These are phyloP conservation scores for Druceiella hillmani DNA, from an alignment of 2,888 invertebrate genomes.

Conservation along the genomic window DNA sequence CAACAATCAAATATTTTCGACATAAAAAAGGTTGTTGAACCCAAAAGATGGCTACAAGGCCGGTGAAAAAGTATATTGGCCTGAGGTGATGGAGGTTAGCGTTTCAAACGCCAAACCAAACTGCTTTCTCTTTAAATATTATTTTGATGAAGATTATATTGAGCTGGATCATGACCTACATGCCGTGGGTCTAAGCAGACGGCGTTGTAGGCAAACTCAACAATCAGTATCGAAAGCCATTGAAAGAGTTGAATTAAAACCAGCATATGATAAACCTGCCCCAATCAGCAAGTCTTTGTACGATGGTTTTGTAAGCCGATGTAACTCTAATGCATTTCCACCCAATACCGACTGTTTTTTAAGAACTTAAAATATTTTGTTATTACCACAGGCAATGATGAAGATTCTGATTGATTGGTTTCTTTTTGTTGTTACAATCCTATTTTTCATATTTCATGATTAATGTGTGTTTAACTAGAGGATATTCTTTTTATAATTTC, in stretches of 20 bases:
- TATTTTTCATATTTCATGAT: too few relatives aligned
- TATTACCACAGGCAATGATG: too few relatives aligned
- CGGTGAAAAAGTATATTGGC: too few relatives aligned
- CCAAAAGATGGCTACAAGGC: too few relatives aligned
- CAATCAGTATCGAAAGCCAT: too few relatives aligned
- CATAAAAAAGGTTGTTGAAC: conserved; percentile 8
- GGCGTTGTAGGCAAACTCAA: too few relatives aligned
- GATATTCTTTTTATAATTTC: too few relatives aligned
- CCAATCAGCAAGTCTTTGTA: not conserved
- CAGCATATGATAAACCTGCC: not conserved
- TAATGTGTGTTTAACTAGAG: too few relatives aligned
- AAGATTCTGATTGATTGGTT: too few relatives aligned
- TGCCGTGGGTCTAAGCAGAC: not conserved
- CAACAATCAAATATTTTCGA: conserved; percentile 9
- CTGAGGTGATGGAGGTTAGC: not conserved
- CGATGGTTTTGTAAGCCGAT: not conserved
- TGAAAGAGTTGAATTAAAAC: not conserved
- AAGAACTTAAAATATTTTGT: not conserved
- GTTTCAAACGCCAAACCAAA: not conserved
- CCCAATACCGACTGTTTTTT: not conserved
- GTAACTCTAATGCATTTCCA: not conserved
- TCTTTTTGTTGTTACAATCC: too few relatives aligned
- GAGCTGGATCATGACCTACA: not conserved
- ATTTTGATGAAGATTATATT: not conserved
- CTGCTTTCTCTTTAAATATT: not conserved